Base-by-base conservation (phyloP, 2,797 vertebrate species). In the Antennarius maculatus region DNA sequence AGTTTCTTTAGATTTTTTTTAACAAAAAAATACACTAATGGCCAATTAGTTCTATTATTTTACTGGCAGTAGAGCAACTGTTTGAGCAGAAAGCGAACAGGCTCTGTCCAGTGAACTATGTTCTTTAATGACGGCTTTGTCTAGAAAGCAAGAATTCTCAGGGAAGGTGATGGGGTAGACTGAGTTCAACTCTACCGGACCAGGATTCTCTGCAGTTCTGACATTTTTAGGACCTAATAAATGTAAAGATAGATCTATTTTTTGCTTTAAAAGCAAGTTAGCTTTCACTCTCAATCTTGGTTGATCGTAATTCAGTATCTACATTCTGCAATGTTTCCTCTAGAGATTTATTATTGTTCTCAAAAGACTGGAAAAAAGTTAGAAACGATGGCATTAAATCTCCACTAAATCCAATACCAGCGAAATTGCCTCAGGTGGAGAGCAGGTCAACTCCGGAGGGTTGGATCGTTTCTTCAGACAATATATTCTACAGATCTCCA, bases 11-110 rank as follows among this genome's bases (percentile, higher is more conserved):
- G 5, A 1, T 71, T 55, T 59, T 83, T 61, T 86, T 80, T 66
- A 9, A 9, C 54, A 54, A 48, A 46, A 51, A 66, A 27, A 77
- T 60, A 47, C 61, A 65, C 84, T 90, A 90, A 87, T 86, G 79
- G 76, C 82, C 88, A 88, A 91, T 91, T 91, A 90, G 83, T 89
- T 79, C 54, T 54, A 51, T 73, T 65, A 53, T 75, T 68, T 63
- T 65, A 27, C 61, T 53, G 31, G 48, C 16, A 1, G 47, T 51
- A 57, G 60, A 50, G 61, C 14, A 0, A 68, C 28, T 7, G 39
- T 61, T 66, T 66, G 4, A 47, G 57, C 66, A 18, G 57, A 73
- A 45, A 55, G 56, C 28, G 63, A 45, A 67, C 59, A 31, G 75
- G 67, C 63, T 54, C 18, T 18, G 61, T 80, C 77, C 71, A 81